Base-by-base conservation (phyloP, 2,888 invertebrate species). In the Caenorhabditis doughertyi region DNA sequence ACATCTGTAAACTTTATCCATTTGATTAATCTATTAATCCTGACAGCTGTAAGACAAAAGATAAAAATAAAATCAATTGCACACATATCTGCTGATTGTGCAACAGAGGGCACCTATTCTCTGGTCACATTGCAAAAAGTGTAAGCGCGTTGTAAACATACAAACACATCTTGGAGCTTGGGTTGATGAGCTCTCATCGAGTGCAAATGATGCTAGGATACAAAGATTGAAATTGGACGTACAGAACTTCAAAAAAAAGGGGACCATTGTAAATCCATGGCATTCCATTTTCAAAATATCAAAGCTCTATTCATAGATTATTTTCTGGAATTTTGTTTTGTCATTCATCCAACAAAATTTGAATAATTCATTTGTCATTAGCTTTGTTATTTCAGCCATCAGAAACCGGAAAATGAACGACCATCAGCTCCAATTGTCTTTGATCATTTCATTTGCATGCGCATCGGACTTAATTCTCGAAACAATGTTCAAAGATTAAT, bases 361-460 rank as follows among this genome's bases (percentile, higher is more conserved):
- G 13, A 47, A n/a, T n/a, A n/a, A n/a, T n/a, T n/a, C n/a, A n/a
- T n/a, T n/a, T n/a, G n/a, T n/a, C n/a, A n/a, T n/a, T n/a, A n/a
- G n/a, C n/a, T n/a, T n/a, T 47, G 44, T 18, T n/a, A 47, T 47
- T 47, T 13, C 44, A 47, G 21, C 25, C 65, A 56, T 16, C 70
- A 49, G 1, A 29, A 27, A 27, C 13, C 18, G n/a, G 73, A 73
- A 64, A 42, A 56, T 4, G 73, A 73, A 35, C 82, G 79, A 39
- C 72, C 77, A 8, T 56, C 77, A 11, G 79, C 82, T 11, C 85
- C 85, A 13, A 39, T 85, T 8, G 83, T 85, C 1, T 85, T 85
- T 47, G 85, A 85, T 44, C 85, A 85, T 53, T 85, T 85, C 64
- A 85, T 85, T 74, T 85, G 85, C 47, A 85, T 85, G 85, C 65